A percentile compares a stretch with the other conserved stretches of the same genome.
These are phyloP conservation scores for Desoria tigrina DNA, from an alignment of 2,888 invertebrate genomes.

Conservation along the genomic window DNA sequence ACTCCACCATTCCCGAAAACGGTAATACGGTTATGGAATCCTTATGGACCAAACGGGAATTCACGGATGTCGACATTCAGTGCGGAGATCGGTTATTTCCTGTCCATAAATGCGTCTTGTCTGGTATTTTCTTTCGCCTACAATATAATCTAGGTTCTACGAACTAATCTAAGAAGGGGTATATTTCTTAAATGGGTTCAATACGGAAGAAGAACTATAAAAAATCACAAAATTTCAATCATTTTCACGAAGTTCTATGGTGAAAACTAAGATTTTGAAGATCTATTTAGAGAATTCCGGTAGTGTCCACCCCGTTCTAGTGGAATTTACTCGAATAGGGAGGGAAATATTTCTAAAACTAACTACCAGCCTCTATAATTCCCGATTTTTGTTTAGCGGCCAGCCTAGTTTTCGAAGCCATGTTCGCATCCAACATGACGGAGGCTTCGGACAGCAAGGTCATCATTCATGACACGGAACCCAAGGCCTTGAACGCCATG, in stretches of 20 bases:
- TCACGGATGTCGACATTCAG: conserved; percentile 16
- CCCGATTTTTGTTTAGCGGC: no score
- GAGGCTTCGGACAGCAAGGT: conserved; percentile 15
- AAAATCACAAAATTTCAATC: neutral
- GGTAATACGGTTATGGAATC: conserved; percentile 11
- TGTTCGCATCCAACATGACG: conserved; percentile 16
- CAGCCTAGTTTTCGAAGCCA: conserved; percentile 26
- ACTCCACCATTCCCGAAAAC: neutral
- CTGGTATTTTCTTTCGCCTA: conserved; percentile 13
- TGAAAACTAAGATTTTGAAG: no score
- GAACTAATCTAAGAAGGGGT: no score
- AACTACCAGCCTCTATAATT: no score
- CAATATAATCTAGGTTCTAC: neutral
- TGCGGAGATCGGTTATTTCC: conserved; percentile 12
- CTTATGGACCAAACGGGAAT: conserved; percentile 17
- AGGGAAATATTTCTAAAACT: no score
- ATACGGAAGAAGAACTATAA: no score
- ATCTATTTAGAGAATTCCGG: no score
- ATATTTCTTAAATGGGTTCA: no score
- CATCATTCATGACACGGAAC: conserved; percentile 12
- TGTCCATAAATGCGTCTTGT: conserved; percentile 26
- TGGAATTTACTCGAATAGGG: no score
- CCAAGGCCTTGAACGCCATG: conserved; percentile 7
- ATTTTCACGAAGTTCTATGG: neutral
- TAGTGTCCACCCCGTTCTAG: no score